These are phyloP conservation scores for Hydrozoanthus tunicans DNA, from an alignment of 64 coral and sea anemone species.

Conservation along the genomic window DNA sequence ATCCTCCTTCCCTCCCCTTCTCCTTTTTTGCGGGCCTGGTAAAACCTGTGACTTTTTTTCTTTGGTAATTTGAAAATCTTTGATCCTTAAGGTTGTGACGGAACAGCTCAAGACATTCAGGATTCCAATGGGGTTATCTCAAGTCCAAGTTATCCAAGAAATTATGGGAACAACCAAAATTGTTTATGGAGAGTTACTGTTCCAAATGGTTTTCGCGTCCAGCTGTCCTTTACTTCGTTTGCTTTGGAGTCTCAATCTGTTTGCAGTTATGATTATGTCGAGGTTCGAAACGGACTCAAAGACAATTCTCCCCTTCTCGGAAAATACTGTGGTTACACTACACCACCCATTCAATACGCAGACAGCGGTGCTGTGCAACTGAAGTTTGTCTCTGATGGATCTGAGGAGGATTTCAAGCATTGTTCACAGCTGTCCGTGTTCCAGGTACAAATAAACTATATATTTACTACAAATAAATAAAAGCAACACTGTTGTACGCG, in stretches of 20 bases:
- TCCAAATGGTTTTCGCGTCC: background rate
- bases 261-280: slow-evolving; percentile 68
- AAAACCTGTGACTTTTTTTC: no score
- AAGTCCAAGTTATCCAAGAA: slow-evolving; percentile 57
- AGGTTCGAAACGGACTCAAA: slow-evolving; percentile 62
- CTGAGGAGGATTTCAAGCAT: slow-evolving; percentile 59
- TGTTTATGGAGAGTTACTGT: slow-evolving; percentile 66
- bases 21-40: no score
- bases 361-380: slow-evolving; percentile 49
- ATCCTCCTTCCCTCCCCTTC: no score
- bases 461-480: no score
- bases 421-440: background rate
- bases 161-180: slow-evolving; percentile 52
- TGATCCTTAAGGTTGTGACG: no score
- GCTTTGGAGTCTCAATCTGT: slow-evolving; percentile 58
- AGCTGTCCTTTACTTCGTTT: slow-evolving; percentile 69
- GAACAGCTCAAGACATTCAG: no score
- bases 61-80: no score
- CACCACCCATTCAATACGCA: slow-evolving; percentile 61
- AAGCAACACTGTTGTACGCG: no score
- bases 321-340: slow-evolving; percentile 70
- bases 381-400: slow-evolving; percentile 66
- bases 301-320: slow-evolving; percentile 40
- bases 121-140: background rate
- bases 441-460: no score